A percentile compares a stretch with the other conserved stretches of the same genome.
phyloP scores from a whole-genome alignment of 2,113 vertebrate species.

The Corythornis vintsioides region DNA sequence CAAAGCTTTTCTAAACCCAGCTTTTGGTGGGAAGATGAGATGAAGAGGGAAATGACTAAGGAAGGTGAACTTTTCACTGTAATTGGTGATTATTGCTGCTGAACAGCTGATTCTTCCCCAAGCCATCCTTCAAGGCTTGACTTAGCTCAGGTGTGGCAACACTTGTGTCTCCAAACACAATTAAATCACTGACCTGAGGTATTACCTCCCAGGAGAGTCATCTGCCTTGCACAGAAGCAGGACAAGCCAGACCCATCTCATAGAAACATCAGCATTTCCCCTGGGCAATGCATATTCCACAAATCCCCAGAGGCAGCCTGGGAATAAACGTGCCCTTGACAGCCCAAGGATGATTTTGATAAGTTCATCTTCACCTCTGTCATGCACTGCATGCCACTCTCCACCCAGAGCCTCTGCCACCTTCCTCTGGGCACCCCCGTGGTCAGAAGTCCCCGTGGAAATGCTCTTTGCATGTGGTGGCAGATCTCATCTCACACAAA shows the following conservation, averaged over 20 bases:
- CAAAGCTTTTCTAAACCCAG: not conserved
- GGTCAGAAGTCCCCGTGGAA: not conserved
- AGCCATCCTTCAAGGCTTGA: not conserved
- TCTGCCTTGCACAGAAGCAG: not conserved
- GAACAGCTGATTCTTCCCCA: conserved; percentile 12
- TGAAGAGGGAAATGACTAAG: not conserved
- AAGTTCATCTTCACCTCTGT: conserved; percentile 7
- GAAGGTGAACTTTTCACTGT: conserved; percentile 22
- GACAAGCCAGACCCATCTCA: not conserved
- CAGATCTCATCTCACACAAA: not conserved
- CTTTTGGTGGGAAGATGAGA: not conserved
- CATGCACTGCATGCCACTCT: rapidly evolving
- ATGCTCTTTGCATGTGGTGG: not conserved
- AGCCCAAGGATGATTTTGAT: not conserved
- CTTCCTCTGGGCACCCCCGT: not conserved
- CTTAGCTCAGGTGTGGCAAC: not conserved
- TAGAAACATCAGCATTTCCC: not conserved
- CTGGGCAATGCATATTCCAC: rapidly evolving
- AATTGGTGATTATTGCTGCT: conserved; percentile 1
- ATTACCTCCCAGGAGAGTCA: not conserved
- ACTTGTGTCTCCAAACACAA: not conserved
- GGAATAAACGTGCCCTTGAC: not conserved
- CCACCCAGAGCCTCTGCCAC: not conserved
- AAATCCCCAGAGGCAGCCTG: not conserved
- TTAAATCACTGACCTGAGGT: conserved; percentile 9